These are phyloP conservation scores for Gambusia yucatana DNA, from an alignment of 2,797 vertebrate species.

Conservation along the genomic window DNA sequence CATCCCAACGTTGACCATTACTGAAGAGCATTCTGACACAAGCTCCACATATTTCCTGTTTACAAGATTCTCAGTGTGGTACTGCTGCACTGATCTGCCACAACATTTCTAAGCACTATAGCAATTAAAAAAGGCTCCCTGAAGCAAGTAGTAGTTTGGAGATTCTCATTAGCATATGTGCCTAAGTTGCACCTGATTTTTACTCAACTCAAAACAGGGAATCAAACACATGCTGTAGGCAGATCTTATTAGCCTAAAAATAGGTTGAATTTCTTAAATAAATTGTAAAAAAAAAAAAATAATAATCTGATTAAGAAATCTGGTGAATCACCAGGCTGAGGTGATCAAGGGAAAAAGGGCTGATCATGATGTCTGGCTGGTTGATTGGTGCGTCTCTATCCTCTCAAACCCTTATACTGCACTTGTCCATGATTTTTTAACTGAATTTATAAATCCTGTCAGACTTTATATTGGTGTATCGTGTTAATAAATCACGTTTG, in stretches of 20 bases:
- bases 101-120: background rate
- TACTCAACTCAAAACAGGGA: background rate
- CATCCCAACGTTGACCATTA: conserved; percentile 43
- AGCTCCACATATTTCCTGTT: conserved; percentile 27
- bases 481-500: background rate
- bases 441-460: background rate
- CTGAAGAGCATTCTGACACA: conserved; percentile 29
- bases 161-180: background rate
- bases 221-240: background rate
- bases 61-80: conserved; percentile 5
- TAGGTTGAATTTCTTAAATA: background rate
- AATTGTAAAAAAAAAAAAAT: too few relatives aligned
- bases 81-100: background rate
- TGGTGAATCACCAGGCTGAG: background rate
- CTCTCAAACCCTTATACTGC: too few relatives aligned
- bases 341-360: background rate
- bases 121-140: background rate
- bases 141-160: background rate
- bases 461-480: background rate
- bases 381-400: background rate
- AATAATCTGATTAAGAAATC: background rate
- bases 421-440: background rate
- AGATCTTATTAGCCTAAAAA: background rate
- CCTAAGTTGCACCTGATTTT: background rate
- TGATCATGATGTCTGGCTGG: background rate